Percentiles rank a stretch among this genome's conserved stretches.
phyloP scores from a whole-genome alignment of 2,113 vertebrate species.

The Strix uralensis region DNA sequence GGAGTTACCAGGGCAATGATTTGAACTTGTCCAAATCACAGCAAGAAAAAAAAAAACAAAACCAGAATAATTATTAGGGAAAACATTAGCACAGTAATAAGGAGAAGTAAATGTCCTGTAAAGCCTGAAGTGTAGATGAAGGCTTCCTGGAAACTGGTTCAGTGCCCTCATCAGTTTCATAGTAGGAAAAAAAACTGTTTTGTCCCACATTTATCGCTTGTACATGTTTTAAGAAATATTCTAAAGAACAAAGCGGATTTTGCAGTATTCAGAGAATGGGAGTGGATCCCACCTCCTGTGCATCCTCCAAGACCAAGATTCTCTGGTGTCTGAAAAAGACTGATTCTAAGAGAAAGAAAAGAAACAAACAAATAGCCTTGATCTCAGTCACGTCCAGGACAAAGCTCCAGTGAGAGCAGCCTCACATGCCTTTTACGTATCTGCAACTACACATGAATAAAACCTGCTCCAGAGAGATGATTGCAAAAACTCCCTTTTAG shows the following conservation, averaged over 20 bases:
- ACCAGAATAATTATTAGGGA: neutral
- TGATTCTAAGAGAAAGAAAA: neutral
- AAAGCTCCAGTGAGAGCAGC: neutral
- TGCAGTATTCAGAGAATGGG: neutral
- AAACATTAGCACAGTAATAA: neutral
- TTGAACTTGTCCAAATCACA: neutral
- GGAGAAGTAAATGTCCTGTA: neutral
- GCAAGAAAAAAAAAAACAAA: neutral
- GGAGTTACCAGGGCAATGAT: neutral
- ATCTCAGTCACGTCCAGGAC: no score
- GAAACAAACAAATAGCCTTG: neutral
- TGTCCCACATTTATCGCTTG: neutral
- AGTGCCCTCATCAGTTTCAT: neutral
- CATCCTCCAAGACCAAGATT: neutral
- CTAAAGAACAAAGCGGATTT: neutral
- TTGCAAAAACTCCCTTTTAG: neutral
- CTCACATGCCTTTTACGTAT: neutral
- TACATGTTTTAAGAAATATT: neutral
- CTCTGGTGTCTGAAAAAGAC: neutral
- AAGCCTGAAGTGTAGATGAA: neutral
- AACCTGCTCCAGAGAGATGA: neutral
- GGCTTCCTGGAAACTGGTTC: neutral
- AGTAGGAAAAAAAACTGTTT: neutral
- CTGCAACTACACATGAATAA: neutral
- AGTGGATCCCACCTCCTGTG: neutral